phyloP scores from a whole-genome alignment of 2,888 invertebrate genomes.

The Cantharis lateralis region DNA sequence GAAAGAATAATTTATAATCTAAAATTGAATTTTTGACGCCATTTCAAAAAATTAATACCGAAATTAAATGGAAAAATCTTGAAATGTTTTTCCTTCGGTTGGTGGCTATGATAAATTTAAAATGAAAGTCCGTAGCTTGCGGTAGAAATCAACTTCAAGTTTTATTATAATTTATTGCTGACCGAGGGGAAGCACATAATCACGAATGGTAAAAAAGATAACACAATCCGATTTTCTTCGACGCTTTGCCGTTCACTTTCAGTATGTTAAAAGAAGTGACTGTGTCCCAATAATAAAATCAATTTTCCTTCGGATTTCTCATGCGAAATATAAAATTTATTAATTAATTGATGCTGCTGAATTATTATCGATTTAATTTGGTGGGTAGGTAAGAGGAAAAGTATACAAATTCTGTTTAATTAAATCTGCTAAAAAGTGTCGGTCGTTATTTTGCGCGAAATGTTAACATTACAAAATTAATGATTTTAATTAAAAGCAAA shows the following conservation, averaged over 20 bases:
- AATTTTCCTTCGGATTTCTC: neutral
- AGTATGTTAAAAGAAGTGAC: constrained; percentile 47
- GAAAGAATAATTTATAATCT: neutral
- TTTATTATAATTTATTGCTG: constrained; percentile 49
- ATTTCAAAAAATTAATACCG: neutral
- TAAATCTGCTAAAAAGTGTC: neutral
- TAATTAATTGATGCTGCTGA: neutral
- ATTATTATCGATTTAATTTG: neutral
- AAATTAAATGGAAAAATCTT: constrained; percentile 15
- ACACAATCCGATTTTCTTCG: constrained; percentile 55
- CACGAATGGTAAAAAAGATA: constrained; percentile 59
- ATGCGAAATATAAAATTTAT: neutral
- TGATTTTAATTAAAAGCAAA: neutral
- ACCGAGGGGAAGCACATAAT: constrained; percentile 51
- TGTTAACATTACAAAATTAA: neutral
- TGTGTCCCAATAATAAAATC: constrained; percentile 32
- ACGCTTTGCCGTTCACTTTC: constrained; percentile 44
- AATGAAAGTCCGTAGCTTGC: constrained; percentile 45
- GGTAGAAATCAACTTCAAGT: constrained; percentile 51
- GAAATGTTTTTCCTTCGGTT: constrained; percentile 10
- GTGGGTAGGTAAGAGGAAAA: too few species aligned
- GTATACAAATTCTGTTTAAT: neutral
- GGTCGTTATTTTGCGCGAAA: neutral
- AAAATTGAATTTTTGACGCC: neutral
- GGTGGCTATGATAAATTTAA: constrained; percentile 36